Base-by-base conservation (phyloP, 1,140 invertebrate genomes). In the Drosophila ohnishii region DNA sequence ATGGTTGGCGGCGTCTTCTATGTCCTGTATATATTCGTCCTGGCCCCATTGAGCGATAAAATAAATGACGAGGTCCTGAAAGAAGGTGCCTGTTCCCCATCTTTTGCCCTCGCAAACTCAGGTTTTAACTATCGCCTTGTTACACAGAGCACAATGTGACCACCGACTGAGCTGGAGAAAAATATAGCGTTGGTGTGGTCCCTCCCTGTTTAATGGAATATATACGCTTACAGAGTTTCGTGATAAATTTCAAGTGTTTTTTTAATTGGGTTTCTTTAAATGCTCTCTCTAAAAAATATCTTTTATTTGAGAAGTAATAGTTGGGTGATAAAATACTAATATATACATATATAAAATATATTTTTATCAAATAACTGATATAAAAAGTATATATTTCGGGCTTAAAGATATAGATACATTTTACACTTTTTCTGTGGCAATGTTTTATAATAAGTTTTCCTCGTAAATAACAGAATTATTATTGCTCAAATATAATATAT, bases 1-100 rank as follows among this genome's bases (percentile, higher is more conserved):
- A 6, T 53, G 9, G 16, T 32, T 14, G 50, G 37, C 3, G 25
- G 13, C 9, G 1, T 66, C 16, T 9, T 39, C 1, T 80, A 48
- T n/a, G 22, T 80, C 14, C 0, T 63, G 2, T 61, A 30, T 34
- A 9, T 28, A 14, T 75, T 13, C n/a, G n/a, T 13, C 25, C 16
- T 51, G 2, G 45, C 8, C 2, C 67, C 67, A 0, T 3, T n/a
- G 3, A 5, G 11, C 5, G 45, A 61, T 40, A 6, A 16, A 3
- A 2, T 69, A 10, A 5, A 35, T 3, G 7, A n/a, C 19, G 13
- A 22, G 19, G 16, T 13, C 51, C 16, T 5, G 14, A 14, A 53
- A 53, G 11, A 7, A 53, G 51, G 51, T 53, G 32, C 32, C 50
- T 53, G 30, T 35, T 35, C 2, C 9, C 4, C 32, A 53, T 9